Conservation (phyloP, 2,113 vertebrate species). For the Dromas ardeola region DNA sequence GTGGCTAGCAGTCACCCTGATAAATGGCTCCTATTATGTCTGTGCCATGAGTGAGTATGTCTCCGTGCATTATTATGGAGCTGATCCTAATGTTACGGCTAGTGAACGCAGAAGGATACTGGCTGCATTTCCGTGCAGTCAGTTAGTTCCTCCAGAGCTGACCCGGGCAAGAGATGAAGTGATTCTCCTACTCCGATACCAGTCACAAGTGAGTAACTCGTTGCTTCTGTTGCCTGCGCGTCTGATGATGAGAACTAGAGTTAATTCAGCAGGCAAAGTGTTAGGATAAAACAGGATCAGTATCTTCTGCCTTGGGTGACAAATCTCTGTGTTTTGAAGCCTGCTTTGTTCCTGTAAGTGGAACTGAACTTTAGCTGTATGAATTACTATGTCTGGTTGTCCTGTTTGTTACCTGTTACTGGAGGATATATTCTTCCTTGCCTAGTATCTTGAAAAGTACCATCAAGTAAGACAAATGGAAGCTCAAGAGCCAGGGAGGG, state of each 20-base stretch:
- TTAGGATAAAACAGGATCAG: background rate
- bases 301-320: background rate
- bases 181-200: constrained; percentile 73
- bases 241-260: background rate
- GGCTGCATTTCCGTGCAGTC: constrained; percentile 71
- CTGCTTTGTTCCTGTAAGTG: background rate
- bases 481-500: background rate
- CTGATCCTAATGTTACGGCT: background rate
- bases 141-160: constrained; percentile 57
- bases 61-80: constrained; percentile 26
- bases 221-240: background rate
- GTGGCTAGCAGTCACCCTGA: constrained; percentile 74
- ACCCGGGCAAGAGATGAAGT: constrained; percentile 65
- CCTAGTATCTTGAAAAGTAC: background rate
- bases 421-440: background rate
- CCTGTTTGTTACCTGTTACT: background rate
- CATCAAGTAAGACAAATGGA: background rate
- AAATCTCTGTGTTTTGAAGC: background rate
- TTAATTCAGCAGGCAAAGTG: background rate
- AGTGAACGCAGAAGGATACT: constrained; percentile 14
- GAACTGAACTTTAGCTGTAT: background rate
- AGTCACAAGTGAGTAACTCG: constrained; percentile 74
- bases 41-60: constrained; percentile 75
- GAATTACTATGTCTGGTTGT: background rate
- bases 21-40: constrained; percentile 75